Base-by-base conservation (phyloP, 2,888 invertebrate species). In the Chrysodeixis includens region DNA sequence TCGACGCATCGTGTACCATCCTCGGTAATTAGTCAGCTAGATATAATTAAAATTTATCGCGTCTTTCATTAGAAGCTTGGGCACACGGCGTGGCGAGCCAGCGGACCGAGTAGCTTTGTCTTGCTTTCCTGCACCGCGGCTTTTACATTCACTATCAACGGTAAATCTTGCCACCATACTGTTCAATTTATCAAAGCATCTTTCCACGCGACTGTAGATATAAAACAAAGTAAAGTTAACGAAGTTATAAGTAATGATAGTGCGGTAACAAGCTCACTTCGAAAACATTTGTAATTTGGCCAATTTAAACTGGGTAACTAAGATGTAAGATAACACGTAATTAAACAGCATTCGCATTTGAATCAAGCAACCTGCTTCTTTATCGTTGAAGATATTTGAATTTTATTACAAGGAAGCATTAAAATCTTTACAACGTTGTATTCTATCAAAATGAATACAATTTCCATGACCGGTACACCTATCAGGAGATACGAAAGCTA, bases 41-140 rank as follows among this genome's bases (percentile, higher is more conserved):
- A 82, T 86, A 85, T 89, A 92, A 92, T 92, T 92, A 92, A 88
- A 89, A 87, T 89, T 89, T 90, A 92, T 91, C 90, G 87, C 87
- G 78, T 90, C 89, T 91, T 90, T 87, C 87, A 90, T 91, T 90
- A 89, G 86, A 87, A 89, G 88, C 83, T 82, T 86, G 86, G 78
- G 82, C 85, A 87, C 72, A 72, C 76, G 84, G 83, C 86, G 88
- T 87, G 85, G 86, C 88, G 86, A 84, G 81, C 63, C 87, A 85
- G 76, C 87, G 79, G 84, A 88, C 83, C 90, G 83, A 76, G 85
- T 76, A 82, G 83, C 83, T 81, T 76, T 84, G 88, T 87, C 88
- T 87, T 88, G 90, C 91, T 92, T 91, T 91, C 91, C 89, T 91
- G 88, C 84, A 76, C 77, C 79, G 74, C 81, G 77, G 61, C 83